These are phyloP conservation scores for Caenorhabditis macrosperma DNA, from an alignment of 2,888 invertebrate species.

Conservation along the genomic window DNA sequence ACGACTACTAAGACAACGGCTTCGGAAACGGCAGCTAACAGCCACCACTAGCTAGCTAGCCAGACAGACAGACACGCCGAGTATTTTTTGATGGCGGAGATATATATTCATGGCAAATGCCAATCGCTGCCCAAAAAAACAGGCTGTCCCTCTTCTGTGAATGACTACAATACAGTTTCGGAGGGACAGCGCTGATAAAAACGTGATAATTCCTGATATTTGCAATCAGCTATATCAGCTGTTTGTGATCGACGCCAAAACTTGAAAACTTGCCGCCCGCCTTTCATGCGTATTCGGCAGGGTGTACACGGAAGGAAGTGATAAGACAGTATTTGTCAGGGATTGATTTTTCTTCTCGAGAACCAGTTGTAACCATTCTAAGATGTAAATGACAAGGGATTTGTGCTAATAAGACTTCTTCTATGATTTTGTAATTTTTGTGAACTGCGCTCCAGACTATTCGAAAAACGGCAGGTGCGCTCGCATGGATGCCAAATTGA, in stretches of 20 bases:
- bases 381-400: no score
- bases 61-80: background rate
- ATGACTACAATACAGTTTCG: background rate
- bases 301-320: background rate
- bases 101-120: background rate
- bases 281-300: background rate
- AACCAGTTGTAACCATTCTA: background rate
- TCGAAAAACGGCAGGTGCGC: no score
- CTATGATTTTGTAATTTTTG: no score
- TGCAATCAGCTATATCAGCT: no score
- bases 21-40: background rate
- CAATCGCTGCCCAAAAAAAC: background rate
- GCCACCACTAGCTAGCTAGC: no score
- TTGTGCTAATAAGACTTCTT: no score
- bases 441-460: no score
- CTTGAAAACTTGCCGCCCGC: slow-evolving; percentile 1
- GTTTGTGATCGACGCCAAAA: background rate
- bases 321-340: no score
- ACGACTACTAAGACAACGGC: background rate
- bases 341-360: background rate
- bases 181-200: background rate
- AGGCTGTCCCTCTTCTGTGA: background rate
- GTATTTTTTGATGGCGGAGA: background rate
- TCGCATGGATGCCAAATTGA: no score
- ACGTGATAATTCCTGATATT: background rate